Conservation (phyloP, 2,113 vertebrate genomes). For the Lophochroa leadbeateri region DNA sequence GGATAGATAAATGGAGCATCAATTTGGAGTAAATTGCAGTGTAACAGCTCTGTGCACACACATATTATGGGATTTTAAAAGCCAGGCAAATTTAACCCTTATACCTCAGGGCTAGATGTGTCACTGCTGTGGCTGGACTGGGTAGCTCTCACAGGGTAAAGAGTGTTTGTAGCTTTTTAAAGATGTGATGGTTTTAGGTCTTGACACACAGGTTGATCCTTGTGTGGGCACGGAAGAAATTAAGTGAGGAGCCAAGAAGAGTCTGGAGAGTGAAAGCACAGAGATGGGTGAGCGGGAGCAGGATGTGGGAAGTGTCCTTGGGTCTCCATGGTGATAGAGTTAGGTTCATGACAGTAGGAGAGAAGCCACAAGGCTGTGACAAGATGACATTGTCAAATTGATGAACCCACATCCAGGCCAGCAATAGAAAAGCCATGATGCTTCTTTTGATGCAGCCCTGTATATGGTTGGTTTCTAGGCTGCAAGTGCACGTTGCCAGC, state of each 20-base stretch:
- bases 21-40: slow-evolving; percentile 31
- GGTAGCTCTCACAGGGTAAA: background rate
- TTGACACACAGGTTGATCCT: background rate
- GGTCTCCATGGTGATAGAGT: background rate
- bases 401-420: background rate
- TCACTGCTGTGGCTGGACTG: background rate
- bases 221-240: background rate
- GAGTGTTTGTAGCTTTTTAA: background rate
- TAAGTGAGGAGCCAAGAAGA: background rate
- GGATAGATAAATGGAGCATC: slow-evolving; percentile 19
- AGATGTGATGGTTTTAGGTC: background rate
- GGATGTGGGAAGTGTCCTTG: rapidly evolving
- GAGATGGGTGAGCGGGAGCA: background rate
- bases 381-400: background rate
- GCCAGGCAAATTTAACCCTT: background rate
- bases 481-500: background rate
- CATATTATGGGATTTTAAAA: background rate
- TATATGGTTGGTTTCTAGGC: background rate
- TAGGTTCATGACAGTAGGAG: background rate
- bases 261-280: background rate
- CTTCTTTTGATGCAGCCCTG: background rate
- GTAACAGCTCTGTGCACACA: background rate
- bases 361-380: background rate
- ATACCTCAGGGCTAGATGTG: background rate
- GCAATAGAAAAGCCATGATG: background rate